Base-by-base conservation (phyloP, 1,140 invertebrate genomes). In the Orius laevigatus region DNA sequence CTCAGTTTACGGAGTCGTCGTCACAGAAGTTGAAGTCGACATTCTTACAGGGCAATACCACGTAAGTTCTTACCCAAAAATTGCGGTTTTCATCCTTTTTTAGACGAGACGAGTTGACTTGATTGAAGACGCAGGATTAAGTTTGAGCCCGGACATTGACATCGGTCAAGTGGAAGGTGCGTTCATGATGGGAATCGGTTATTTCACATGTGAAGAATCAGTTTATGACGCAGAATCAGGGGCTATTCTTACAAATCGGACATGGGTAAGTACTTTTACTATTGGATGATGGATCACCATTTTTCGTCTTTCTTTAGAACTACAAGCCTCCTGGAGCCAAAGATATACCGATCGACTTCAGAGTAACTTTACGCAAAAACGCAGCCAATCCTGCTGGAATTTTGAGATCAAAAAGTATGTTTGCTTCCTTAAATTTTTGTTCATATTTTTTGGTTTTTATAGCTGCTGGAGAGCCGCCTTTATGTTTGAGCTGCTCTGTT, bases 161-260 rank as follows among this genome's bases (percentile, higher is more conserved):
- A 67, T 92, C 12, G 88, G 88, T 19, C 88, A 94, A 68, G 70
- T 80, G 2, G 87, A 92, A 70, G 89, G 85, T 5, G 80, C 81
- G 1, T 86, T 86, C 61, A 67, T 89, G 1, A 91, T 91, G 88
- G 84, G 84, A 3, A 58, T 88, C 11, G 87, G 88, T 4, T 82
- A 82, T 56, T 87, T 77, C 73, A 75, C 82, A 0, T 72, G 67
- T 3, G 87, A 92, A 61, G 71, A 82, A 51, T 57, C 85, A 32
- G 65, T 78, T 5, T 81, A 77, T 55, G 73, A 82, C 58, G 61
- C 67, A 8, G 55, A 67, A 12, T 77, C 75, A 14, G 86, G 82
- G 8, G 63, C 69, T 51, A 61, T 82, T 6, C 65, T 84, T 0
- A 88, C 82, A 10, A 73, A 80, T 57, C 70, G 80, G 44, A 84